Evolutionary conservation across 2,888 invertebrate genomes (phyloP).

Genomic region (Brachyopa scutellaris): DNA sequence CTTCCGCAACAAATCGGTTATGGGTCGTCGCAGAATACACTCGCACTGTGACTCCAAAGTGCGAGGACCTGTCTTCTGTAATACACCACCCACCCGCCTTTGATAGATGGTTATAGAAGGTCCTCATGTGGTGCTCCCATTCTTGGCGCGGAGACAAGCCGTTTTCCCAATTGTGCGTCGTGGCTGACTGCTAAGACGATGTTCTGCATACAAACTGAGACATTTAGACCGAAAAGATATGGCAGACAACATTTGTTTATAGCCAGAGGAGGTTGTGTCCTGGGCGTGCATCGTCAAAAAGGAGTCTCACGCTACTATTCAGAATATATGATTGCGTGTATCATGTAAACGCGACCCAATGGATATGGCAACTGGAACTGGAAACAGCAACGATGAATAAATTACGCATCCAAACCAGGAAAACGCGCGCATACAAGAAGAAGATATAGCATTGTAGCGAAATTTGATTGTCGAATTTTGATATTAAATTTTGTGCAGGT

Average conservation of each 20-base stretch:
- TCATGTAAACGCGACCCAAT: constrained; percentile 6
- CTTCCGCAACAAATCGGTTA: constrained; percentile 60
- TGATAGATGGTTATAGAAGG: constrained; percentile 55
- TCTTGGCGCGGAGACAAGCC: constrained; percentile 14
- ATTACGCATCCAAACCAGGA: constrained; percentile 40
- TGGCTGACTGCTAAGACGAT: constrained; percentile 53
- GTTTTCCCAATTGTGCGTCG: constrained; percentile 37
- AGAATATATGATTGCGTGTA: constrained; percentile 53
- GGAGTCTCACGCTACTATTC: constrained; percentile 24
- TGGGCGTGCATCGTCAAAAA: constrained; percentile 8
- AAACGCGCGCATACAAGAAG: background rate
- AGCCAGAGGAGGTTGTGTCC: background rate
- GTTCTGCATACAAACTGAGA: constrained; percentile 65
- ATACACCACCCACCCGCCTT: background rate
- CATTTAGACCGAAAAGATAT: constrained; percentile 53
- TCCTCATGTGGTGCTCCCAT: constrained; percentile 4
- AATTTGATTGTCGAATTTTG: constrained; percentile 49
- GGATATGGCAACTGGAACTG: background rate
- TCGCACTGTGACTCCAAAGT: background rate
- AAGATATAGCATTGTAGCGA: constrained; percentile 2
- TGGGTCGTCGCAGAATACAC: constrained; percentile 54
- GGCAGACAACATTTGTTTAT: constrained; percentile 52
- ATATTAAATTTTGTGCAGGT: constrained; percentile 41
- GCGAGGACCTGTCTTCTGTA: background rate
- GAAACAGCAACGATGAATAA: constrained; percentile 46